Evolutionary conservation across 2,888 invertebrate genomes (phyloP), one percentile per base, ranked within the genome.

Genomic region (Drosophila siamana): DNA sequence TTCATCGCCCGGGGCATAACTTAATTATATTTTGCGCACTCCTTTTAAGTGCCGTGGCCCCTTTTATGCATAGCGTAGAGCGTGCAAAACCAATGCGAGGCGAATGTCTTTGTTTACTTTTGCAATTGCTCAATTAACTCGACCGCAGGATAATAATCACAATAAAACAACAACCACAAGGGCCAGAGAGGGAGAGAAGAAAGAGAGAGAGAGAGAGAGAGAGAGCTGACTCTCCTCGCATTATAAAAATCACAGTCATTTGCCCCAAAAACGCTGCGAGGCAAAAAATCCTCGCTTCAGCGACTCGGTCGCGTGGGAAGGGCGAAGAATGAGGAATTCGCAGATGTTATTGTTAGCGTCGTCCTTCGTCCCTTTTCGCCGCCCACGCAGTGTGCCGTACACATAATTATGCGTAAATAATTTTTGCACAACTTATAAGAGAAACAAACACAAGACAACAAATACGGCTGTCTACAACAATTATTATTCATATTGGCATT

Each of bases 81-180:
- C 4, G 11, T 11, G 9, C 0, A 11, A 30, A 9, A 30, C 9
- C 38, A 22, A 50, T 6, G 28, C 33, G 41, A 40, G 22, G 24
- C 55, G 51, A 60, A 69, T 72, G 74, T 70, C 68, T 63, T 75
- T 80, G 78, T 80, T 80, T 70, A 76, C 69, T 78, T 72, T 80
- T 74, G 75, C 80, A 80, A 81, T 80, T 81, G 80, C 80, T 81
- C 80, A 80, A 81, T 81, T 80, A 80, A 81, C 69, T 80, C 72
- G 69, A 80, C 78, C 80, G 68, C 73, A 55, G 75, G 68, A 75
- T 70, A 80, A 69, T 76, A 78, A 78, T 73, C 56, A 73, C 63
- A 73, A 71, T 63, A 69, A 50, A 60, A 60, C 48, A 48, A 60
- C 44, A 54, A 40, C 50, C 46, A 52, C 28, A 41, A n/a, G n/a